A percentile compares a stretch with the other conserved stretches of the same genome.
Evolutionary conservation across 2,113 vertebrate genomes (phyloP).

Genomic region (Caloenas nicobarica): DNA sequence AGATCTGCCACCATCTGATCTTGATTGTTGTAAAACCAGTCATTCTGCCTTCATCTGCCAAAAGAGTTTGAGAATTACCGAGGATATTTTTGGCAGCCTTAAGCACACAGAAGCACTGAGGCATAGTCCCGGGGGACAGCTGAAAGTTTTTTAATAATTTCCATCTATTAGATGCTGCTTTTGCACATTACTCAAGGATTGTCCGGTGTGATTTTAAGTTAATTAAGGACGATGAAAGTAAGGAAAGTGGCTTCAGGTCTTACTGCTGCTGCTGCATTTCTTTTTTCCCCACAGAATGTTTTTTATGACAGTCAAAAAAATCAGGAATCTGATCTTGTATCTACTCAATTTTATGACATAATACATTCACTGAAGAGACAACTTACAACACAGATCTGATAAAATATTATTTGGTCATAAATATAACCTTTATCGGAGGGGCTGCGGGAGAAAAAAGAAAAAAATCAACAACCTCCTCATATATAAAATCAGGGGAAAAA

Average conservation of each 20-base stretch:
- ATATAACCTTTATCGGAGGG: not conserved
- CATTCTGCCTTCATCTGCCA: constrained; percentile 65
- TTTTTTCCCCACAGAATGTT: not conserved
- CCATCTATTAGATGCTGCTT: constrained; percentile 34
- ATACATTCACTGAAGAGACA: not conserved
- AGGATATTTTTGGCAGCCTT: constrained; percentile 57
- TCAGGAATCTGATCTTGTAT: constrained; percentile 24
- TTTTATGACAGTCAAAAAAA: constrained; percentile 18
- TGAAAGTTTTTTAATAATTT: constrained; percentile 50
- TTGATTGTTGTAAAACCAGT: constrained; percentile 66
- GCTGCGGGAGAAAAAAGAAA: too few relatives aligned
- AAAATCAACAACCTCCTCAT: not conserved
- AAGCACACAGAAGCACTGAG: constrained; percentile 42
- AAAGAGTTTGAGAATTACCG: constrained; percentile 48
- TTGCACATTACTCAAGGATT: not conserved
- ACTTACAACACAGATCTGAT: not conserved
- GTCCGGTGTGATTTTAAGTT: constrained; percentile 34
- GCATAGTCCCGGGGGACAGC: constrained; percentile 43
- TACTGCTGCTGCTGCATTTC: not conserved
- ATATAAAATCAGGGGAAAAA: not conserved
- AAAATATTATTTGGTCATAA: constrained; percentile 10
- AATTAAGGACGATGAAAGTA: constrained; percentile 6
- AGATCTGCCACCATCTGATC: constrained; percentile 67
- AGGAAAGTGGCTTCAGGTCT: not conserved
- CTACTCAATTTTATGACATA: constrained; percentile 3